Percentiles rank a stretch among this genome's conserved stretches.
Conservation (phyloP, 2,888 invertebrate species). For the Pinctada fucata region DNA sequence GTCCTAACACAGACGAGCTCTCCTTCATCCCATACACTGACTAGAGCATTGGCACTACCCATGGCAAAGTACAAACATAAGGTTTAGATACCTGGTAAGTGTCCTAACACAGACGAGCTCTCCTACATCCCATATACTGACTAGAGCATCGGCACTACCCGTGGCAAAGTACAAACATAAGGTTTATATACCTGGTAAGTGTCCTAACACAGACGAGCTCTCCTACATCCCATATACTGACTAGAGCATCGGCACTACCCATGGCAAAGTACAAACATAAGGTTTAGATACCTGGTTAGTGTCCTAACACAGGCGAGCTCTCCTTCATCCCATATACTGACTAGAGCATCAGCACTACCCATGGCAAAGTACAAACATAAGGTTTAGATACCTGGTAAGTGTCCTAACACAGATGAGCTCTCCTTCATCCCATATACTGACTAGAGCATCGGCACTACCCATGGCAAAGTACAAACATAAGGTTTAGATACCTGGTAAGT, state of each 20-base stretch:
- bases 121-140: no score
- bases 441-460: slow-evolving; percentile 97
- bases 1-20: slow-evolving; percentile 95
- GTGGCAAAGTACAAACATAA: no score
- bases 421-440: slow-evolving; percentile 96
- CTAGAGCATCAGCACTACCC: slow-evolving; percentile 73
- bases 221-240: slow-evolving; percentile 96
- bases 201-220: slow-evolving; percentile 95
- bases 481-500: slow-evolving; percentile 93
- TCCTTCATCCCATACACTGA: slow-evolving; percentile 96
- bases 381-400: slow-evolving; percentile 84
- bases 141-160: no score
- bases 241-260: slow-evolving; percentile 97
- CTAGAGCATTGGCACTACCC: slow-evolving; percentile 97
- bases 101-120: no score
- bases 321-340: no score
- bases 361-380: no score
- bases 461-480: slow-evolving; percentile 96
- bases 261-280: slow-evolving; percentile 98
- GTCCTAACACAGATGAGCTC: slow-evolving; percentile 95
- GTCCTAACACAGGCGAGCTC: no score
- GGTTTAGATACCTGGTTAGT: slow-evolving; percentile 92
- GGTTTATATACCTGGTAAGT: slow-evolving; percentile 84
- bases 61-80: slow-evolving; percentile 99
- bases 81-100: slow-evolving; percentile 93